Evolutionary conservation across 2,888 invertebrate species (phyloP).

Genomic region (Scotopteryx bipunctaria): DNA sequence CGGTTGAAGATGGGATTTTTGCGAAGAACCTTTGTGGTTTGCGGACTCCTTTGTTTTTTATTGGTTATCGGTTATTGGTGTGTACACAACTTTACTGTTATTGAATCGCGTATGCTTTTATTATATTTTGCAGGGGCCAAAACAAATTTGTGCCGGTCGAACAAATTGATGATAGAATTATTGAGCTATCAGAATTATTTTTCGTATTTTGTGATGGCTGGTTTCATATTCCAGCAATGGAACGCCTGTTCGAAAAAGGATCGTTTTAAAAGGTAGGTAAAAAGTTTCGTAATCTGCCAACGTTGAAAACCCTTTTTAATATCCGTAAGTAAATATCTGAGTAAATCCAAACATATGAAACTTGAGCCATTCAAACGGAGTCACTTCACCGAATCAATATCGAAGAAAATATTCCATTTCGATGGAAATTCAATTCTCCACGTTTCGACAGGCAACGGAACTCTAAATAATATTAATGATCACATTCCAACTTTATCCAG

Average conservation of each 20-base stretch:
- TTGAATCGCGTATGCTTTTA: conserved; percentile 31
- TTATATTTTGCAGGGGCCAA: conserved; percentile 23
- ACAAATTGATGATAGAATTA: conserved; percentile 8
- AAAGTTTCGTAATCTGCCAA: conserved; percentile 6
- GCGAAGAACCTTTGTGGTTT: conserved; percentile 55
- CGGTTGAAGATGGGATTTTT: conserved; percentile 60
- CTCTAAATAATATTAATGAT: conserved; percentile 47
- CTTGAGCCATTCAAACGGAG: conserved; percentile 39
- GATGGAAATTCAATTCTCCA: conserved; percentile 49
- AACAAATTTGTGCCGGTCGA: conserved; percentile 1
- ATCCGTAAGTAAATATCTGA: conserved; percentile 39
- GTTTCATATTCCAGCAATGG: too few species aligned
- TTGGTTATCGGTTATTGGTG: conserved; percentile 38
- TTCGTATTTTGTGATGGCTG: too few species aligned
- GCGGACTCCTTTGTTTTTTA: conserved; percentile 38
- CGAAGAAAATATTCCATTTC: conserved; percentile 48
- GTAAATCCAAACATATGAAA: conserved; percentile 44
- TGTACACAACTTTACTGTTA: conserved; percentile 37
- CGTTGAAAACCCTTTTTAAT: conserved; percentile 35
- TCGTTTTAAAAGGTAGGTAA: conserved; percentile 7
- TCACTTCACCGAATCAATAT: conserved; percentile 45
- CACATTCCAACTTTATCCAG: conserved; percentile 39
- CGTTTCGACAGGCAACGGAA: conserved; percentile 40
- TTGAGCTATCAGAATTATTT: too few species aligned
- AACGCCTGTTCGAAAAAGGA: too few species aligned